Evolutionary conservation across 2,888 invertebrate genomes (phyloP).

Genomic region (Tetragnatha montana): DNA sequence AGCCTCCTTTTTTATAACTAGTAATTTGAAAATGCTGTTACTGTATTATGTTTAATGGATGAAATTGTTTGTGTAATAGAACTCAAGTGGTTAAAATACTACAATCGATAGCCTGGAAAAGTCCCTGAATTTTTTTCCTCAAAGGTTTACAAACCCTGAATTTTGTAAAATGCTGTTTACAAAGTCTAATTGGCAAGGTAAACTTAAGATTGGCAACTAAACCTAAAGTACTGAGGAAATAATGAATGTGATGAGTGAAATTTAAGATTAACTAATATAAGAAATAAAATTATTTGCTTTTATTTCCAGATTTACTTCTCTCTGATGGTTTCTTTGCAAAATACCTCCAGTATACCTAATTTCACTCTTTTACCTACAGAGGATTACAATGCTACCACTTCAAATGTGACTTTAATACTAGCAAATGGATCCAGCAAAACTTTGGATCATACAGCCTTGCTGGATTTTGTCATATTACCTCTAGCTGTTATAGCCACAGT

Average conservation of each 20-base stretch:
- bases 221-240: not conserved
- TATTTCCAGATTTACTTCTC: conserved; percentile 4
- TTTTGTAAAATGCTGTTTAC: too few relatives aligned
- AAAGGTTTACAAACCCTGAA: too few relatives aligned
- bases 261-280: not conserved
- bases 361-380: conserved; percentile 42
- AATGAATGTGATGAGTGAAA: not conserved
- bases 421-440: conserved; percentile 1
- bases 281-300: conserved; percentile 2
- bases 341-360: conserved; percentile 37
- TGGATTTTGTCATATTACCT: conserved; percentile 65
- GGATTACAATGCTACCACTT: conserved; percentile 50
- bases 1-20: too few relatives aligned
- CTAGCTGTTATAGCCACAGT: conserved; percentile 39
- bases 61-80: too few relatives aligned
- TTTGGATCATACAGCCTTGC: conserved; percentile 29
- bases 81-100: too few relatives aligned
- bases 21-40: too few relatives aligned
- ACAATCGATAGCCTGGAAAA: too few relatives aligned
- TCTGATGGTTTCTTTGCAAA: conserved; percentile 61
- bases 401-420: conserved; percentile 43
- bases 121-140: too few relatives aligned
- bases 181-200: not conserved
- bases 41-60: too few relatives aligned
- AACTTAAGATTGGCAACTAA: not conserved